Base-by-base conservation (phyloP, 2,797 vertebrate genomes). In the Catostomus latipinnis region DNA sequence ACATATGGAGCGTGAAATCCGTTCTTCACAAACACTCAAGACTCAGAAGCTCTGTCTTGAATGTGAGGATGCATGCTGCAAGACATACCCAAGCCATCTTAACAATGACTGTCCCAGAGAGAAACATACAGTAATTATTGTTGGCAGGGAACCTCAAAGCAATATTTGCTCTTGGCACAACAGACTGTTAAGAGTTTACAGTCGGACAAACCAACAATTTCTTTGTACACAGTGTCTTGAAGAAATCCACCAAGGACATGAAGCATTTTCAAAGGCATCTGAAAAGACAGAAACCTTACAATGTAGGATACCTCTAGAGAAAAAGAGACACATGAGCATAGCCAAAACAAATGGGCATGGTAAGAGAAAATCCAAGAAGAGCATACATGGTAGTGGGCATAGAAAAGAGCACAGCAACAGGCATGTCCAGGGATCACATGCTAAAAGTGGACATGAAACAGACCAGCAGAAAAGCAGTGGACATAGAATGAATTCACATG, bases 131-230 rank as follows among this genome's bases (percentile, higher is more conserved):
- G 50, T 82, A 57, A 66, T 83, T 14, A 67, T 82, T 18, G 52
- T 74, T n/a, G 56, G n/a, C 6, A 22, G 52, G 22, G 76, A 74
- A 53, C 50, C 76, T 52, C 61, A 22, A 49, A 57, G 68, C 70
- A 83, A 80, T 45, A n/a, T 78, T 48, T 85, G 82, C 72, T 45
- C 54, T 14, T 5, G 6, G 6, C 83, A 87, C 74, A 77, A 78
- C 22, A 68, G 58, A 45, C 75, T 75, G 10, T 7, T 74, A 34
- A 81, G 81, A 14, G 70, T 69, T 22, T 82, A 68, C 43, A 82
- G 83, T 43, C 57, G 76, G 18, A 69, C 72, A 0, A 72, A 84
- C 61, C 81, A 71, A 18, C 82, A 69, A 34, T 45, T 81, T 22
- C 76, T 81, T 63, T 86, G 85, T 18, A 62, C 65, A 1, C 18